These are phyloP conservation scores for Drosophila gunungcola DNA, from an alignment of 1,140 invertebrate species.

Conservation along the genomic window DNA sequence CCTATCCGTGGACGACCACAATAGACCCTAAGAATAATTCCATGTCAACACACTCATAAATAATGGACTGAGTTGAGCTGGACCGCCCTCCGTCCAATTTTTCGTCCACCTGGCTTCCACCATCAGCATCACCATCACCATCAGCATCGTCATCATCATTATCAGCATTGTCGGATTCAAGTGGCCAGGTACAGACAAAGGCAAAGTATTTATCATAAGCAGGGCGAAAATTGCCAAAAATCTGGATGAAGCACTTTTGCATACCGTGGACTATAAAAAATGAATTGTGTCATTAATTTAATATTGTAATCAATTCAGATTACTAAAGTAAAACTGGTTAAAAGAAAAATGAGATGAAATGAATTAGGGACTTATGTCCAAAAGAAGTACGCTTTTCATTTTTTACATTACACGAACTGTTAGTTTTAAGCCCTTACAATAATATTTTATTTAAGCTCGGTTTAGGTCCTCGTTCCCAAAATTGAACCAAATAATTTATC, in stretches of 20 bases:
- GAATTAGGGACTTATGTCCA: no score
- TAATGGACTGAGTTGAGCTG: slow-evolving; percentile 73
- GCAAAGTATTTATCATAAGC: slow-evolving; percentile 78
- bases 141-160: slow-evolving; percentile 27
- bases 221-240: background rate
- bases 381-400: no score
- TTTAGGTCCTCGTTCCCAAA: no score
- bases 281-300: no score
- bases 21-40: slow-evolving; percentile 83
- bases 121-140: slow-evolving; percentile 3
- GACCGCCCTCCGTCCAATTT: slow-evolving; percentile 20
- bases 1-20: slow-evolving; percentile 42
- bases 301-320: no score
- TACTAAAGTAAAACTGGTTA: no score
- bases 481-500: background rate
- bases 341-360: no score
- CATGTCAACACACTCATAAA: slow-evolving; percentile 84
- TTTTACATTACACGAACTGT: no score
- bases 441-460: no score
- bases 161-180: slow-evolving; percentile 53
- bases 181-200: slow-evolving; percentile 68
- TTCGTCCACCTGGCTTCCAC: background rate
- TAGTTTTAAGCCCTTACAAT: no score
- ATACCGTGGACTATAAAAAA: slow-evolving; percentile 20
- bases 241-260: background rate